Evolutionary conservation across 1,140 invertebrate genomes (phyloP), one percentile per base, ranked within the genome.

Genomic region (Meloidogyne floridensis): DNA sequence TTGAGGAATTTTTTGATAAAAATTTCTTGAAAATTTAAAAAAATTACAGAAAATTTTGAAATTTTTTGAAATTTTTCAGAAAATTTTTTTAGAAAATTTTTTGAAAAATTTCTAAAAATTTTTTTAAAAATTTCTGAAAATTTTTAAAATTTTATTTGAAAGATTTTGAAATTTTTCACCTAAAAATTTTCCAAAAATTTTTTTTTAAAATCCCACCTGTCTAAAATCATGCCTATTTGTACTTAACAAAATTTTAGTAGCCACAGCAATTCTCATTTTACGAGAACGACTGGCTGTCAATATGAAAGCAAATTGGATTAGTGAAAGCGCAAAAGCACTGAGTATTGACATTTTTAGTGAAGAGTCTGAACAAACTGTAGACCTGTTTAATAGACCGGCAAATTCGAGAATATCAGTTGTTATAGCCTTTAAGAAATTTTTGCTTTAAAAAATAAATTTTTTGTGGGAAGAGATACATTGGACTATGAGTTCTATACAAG

Each of bases 391-490:
- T 0, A 95, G 95, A 89, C 97, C 95, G 90, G 96, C 96, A 90
- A 97, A 96, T 90, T 97, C 95, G 51, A 97, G 95, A 80, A 97
- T 97, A 90, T 97, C 96, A 0, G 95, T 95, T 0, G 95, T 95
- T 32, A 90, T 90, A 2, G 87, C 87, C 87, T 87, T 86, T 78
- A 13, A 70, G 9, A 75, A 54, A 3, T 20, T 53, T 51, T 51
- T 42, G 11, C 32, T 32, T 32, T 72, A 43, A 72, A 43, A 73
- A 72, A 5, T 72, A 42, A n/a, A 65, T n/a, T 65, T n/a, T 59
- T 11, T 59, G 13, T 59, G 20, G 20, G 20, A 20, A 20, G 20
- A 20, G 20, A 20, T 20, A 20, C 20, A 20, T 20, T 20, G 20
- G 20, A 20, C 20, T 20, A 20, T 20, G 20, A 20, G 20, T 20